Base-by-base conservation (phyloP, 2,888 invertebrate genomes). In the Plusia festucae region DNA sequence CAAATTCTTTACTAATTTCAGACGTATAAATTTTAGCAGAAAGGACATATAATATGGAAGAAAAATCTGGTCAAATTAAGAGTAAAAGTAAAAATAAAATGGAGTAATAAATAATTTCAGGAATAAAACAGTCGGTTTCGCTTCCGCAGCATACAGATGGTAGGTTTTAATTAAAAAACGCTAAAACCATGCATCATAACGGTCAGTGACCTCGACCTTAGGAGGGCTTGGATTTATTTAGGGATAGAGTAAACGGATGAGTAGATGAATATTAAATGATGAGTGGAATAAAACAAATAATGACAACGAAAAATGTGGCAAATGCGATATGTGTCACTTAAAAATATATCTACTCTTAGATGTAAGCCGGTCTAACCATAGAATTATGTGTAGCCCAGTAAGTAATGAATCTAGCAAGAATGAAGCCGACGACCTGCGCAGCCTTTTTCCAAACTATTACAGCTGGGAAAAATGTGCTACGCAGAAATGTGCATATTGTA, bases 91-190 rank as follows among this genome's bases (percentile, higher is more conserved):
- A 57, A 30, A 66, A 58, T 62, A 55, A 65, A 68, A 76, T 68
- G 56, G 34, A 73, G 58, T 52, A 64, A 66, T 70, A 79, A 78
- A 76, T 68, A 60, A 54, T 69, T 53, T 57, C 53, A 34, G 57
- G n/a, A 53, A 66, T 59, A 75, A 68, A 75, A 60, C 62, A 53
- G 16, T 44, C 53, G 58, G 53, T 46, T 60, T 65, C 53, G 49
- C 53, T 2, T 52, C 44, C 13, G 27, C 20, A 46, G 40, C 49
- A 55, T 61, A 68, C 69, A 76, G 69, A 76, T 62, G 57, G 59
- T 44, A 52, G 59, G 56, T 76, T 78, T 78, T 76, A 73, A 40
- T 40, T 79, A 72, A 76, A 78, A 75, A 72, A 69, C 53, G 30
- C 16, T 40, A 52, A 60, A 54, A 65, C 60, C 54, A 65, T 72